Percentiles rank a stretch among this genome's conserved stretches.
Conservation (phyloP, 2,797 vertebrate species). For the Sebastolobus altivelis region DNA sequence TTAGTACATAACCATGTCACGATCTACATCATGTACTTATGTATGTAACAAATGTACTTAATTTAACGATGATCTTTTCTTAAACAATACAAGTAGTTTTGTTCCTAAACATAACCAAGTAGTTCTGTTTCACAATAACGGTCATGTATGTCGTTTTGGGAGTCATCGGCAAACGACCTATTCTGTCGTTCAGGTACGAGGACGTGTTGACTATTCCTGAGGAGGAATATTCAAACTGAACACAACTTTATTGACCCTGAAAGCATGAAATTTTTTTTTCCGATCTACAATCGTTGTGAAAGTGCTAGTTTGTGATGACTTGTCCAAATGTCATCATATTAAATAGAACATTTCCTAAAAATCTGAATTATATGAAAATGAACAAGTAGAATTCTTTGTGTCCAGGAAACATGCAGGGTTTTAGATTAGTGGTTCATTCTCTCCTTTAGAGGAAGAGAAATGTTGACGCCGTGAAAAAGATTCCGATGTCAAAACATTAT, state of each 20-base stretch:
- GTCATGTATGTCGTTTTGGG: fast-evolving
- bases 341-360: not conserved
- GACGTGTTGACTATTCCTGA: no score
- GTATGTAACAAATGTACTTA: no score
- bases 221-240: not conserved
- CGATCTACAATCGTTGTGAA: no score
- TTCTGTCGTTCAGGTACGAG: no score
- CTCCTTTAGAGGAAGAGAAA: not conserved
- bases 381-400: not conserved
- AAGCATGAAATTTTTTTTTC: not conserved
- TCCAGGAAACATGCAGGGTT: not conserved
- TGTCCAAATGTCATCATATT: not conserved
- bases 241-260: not conserved
- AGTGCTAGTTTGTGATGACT: no score
- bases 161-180: no score
- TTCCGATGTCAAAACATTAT: not conserved
- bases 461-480: not conserved
- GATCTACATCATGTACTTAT: no score
- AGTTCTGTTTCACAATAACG: no score
- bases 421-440: not conserved
- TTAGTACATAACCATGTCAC: no score
- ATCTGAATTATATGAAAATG: not conserved
- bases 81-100: no score
- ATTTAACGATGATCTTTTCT: no score
- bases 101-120: no score